These are phyloP conservation scores for Pyrocephalus nanus DNA, from an alignment of 2,797 vertebrate genomes.

Conservation along the genomic window DNA sequence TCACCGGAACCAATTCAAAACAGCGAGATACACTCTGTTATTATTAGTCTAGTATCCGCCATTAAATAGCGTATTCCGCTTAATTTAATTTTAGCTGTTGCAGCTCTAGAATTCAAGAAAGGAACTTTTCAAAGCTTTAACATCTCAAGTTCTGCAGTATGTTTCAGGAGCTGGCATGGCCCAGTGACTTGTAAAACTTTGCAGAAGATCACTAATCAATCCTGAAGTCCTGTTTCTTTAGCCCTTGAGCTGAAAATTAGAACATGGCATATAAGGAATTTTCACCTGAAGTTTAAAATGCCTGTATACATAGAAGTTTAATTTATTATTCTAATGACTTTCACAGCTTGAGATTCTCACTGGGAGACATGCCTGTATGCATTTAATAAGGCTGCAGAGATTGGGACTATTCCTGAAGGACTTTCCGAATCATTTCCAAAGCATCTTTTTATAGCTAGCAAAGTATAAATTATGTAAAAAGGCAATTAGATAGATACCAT, in stretches of 20 bases:
- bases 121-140: neutral
- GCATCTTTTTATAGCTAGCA: slow-evolving; percentile 72
- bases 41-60: neutral
- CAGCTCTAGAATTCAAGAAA: neutral
- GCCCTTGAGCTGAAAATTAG: slow-evolving; percentile 59
- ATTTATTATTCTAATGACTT: slow-evolving; percentile 84
- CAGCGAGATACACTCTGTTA: neutral
- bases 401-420: slow-evolving; percentile 72
- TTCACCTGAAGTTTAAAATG: slow-evolving; percentile 74
- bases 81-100: slow-evolving; percentile 45
- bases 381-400: slow-evolving; percentile 78
- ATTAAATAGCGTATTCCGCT: slow-evolving; percentile 15
- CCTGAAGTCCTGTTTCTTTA: slow-evolving; percentile 25
- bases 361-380: slow-evolving; percentile 73
- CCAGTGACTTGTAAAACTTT: slow-evolving; percentile 46
- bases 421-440: slow-evolving; percentile 69
- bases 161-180: slow-evolving; percentile 8
- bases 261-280: slow-evolving; percentile 60
- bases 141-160: slow-evolving; percentile 18
- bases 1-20: slow-evolving; percentile 19
- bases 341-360: slow-evolving; percentile 78
- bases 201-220: slow-evolving; percentile 12
- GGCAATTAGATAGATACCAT: slow-evolving; percentile 60
- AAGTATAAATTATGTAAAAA: slow-evolving; percentile 70
- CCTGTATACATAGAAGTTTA: slow-evolving; percentile 72